A percentile compares a stretch with the other conserved stretches of the same genome.
Evolutionary conservation across 2,113 vertebrate genomes (phyloP).

Genomic region (Oriolus oriolus): DNA sequence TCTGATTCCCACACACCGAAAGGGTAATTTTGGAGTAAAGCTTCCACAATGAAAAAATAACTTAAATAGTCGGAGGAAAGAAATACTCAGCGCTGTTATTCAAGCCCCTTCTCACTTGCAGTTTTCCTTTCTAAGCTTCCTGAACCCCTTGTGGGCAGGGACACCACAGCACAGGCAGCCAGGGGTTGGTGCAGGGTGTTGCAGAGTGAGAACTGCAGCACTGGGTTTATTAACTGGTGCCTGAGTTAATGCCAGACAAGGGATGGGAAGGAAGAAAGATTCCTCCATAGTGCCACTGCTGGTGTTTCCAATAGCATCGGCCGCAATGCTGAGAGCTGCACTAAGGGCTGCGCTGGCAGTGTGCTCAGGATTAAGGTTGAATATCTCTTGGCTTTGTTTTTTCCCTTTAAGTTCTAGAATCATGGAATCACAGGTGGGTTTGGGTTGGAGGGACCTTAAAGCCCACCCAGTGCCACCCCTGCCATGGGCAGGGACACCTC

Average conservation of each 20-base stretch:
- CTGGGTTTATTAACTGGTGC: not conserved
- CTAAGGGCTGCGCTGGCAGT: not conserved
- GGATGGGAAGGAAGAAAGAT: not conserved
- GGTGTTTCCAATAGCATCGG: not conserved
- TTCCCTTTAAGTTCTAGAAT: not conserved
- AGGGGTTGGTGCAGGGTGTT: not conserved
- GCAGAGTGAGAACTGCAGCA: not conserved
- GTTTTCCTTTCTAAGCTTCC: not conserved
- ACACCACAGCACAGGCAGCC: not conserved
- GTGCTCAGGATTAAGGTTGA: not conserved
- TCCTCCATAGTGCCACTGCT: not conserved
- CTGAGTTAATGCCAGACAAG: not conserved
- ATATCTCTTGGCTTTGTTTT: not conserved
- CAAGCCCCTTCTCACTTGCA: not conserved
- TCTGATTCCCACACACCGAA: slow-evolving; percentile 36
- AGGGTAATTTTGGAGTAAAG: slow-evolving; percentile 19
- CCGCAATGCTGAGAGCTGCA: not conserved
- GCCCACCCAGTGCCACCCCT: fast-evolving
- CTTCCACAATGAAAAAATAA: not conserved
- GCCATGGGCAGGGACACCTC: fast-evolving
- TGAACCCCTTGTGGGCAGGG: not conserved
- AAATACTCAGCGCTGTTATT: not conserved
- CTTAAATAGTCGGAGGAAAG: not conserved
- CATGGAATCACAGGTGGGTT: no score
- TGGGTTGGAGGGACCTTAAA: not conserved